These are phyloP conservation scores for Scaptomyza pallida DNA, from an alignment of 1,140 invertebrate species.

Conservation along the genomic window DNA sequence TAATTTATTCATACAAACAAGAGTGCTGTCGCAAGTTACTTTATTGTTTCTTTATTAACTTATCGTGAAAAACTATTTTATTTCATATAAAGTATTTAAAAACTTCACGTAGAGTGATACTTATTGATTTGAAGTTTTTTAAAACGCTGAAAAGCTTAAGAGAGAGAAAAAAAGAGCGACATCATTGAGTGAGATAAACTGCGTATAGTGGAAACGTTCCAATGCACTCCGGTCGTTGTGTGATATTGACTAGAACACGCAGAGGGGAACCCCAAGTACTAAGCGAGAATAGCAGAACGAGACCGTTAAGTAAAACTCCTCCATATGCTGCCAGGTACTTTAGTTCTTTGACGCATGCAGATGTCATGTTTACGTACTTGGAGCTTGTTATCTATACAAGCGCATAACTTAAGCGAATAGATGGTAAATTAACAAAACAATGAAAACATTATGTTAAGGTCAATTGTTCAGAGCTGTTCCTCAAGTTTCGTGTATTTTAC, in stretches of 20 bases:
- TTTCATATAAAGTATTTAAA: too few relatives aligned
- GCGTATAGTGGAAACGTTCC: conserved; percentile 11
- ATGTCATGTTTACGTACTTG: conserved; percentile 27
- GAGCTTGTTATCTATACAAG: conserved; percentile 21
- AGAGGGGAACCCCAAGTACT: conserved; percentile 1
- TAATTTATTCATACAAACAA: conserved; percentile 5
- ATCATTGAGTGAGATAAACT: conserved; percentile 1
- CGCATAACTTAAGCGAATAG: conserved; percentile 8
- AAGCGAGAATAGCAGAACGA: conserved; percentile 32
- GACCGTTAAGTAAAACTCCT: conserved; percentile 29
- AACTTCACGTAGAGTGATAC: not conserved
- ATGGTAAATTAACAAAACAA: conserved; percentile 1
- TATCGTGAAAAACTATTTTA: too few relatives aligned
- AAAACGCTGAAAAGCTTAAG: conserved; percentile 27
- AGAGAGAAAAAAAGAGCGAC: conserved; percentile 3
- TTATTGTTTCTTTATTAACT: too few relatives aligned
- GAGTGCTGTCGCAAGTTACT: not conserved
- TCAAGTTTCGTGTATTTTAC: conserved; percentile 3
- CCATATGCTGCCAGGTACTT: conserved; percentile 33
- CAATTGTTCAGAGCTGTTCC: conserved; percentile 5
- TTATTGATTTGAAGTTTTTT: conserved; percentile 15
- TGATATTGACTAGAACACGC: conserved; percentile 13
- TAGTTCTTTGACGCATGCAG: conserved; percentile 29
- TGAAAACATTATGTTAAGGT: conserved; percentile 41
- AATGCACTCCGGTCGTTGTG: conserved; percentile 15